phyloP scores from a whole-genome alignment of 2,113 vertebrate genomes.

The Dasyornis broadbenti region DNA sequence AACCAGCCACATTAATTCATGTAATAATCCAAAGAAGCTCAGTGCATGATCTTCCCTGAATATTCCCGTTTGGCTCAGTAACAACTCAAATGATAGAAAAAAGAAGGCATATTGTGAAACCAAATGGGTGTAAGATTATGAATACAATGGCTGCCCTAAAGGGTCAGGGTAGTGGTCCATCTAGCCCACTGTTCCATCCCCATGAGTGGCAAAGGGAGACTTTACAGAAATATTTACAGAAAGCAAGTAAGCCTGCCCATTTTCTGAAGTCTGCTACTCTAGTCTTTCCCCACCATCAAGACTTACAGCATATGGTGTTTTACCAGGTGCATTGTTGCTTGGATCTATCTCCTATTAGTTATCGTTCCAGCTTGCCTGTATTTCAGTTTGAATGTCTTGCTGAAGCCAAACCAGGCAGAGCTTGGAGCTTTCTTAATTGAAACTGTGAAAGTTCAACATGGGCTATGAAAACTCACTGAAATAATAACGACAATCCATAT shows the following conservation, averaged over 20 bases:
- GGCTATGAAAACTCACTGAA: neutral
- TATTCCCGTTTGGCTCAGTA: neutral
- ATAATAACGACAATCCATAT: neutral
- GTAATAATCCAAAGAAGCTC: neutral
- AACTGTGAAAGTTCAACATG: accelerated
- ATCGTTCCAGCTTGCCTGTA: neutral
- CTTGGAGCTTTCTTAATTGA: neutral
- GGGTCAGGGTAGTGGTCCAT: neutral
- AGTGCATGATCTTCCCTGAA: neutral
- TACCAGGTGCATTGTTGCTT: neutral
- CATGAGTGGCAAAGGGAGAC: neutral
- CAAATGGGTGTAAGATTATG: neutral
- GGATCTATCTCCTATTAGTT: neutral
- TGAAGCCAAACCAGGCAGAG: neutral
- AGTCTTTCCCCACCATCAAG: neutral
- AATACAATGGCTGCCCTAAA: neutral
- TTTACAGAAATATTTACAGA: neutral
- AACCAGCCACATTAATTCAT: neutral
- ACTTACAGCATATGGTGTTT: neutral
- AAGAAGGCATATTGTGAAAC: neutral
- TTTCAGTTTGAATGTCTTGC: neutral
- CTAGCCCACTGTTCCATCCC: neutral
- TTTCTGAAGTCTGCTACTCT: neutral
- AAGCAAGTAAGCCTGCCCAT: neutral
- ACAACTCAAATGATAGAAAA: neutral